Base-by-base conservation (phyloP, 2,888 invertebrate species). In the Nephrocerus scutellatus region DNA sequence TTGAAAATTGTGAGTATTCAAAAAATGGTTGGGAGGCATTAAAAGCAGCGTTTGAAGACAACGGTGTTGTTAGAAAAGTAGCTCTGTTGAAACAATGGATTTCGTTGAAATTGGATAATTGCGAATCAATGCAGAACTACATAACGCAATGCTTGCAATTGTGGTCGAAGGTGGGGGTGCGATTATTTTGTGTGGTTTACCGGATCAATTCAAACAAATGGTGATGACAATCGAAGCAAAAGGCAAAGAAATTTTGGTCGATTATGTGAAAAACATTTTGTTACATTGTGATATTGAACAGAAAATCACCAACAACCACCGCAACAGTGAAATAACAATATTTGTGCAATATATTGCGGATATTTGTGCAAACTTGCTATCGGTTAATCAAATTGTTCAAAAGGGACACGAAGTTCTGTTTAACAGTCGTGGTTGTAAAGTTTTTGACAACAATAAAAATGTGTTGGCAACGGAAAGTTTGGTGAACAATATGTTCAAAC, bases 351-450 rank as follows among this genome's bases (percentile, higher is more conserved):
- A n/a, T n/a, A n/a, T n/a, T n/a, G n/a, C n/a, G n/a, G n/a, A n/a
- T n/a, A n/a, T n/a, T n/a, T n/a, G n/a, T n/a, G n/a, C n/a, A n/a
- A n/a, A n/a, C n/a, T 24, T 47, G 13, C 15, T 48, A 5, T 48
- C 46, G 13, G 43, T 49, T 9, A 19, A 44, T 3, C 42, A 49
- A 22, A 41, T 49, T 29, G 41, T 40, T 3, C 38, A 43, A 39
- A 41, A 41, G 30, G 43, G 47, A 4, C 46, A 48, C 8, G 46
- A 29, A 46, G 42, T 51, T n/a, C n/a, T n/a, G n/a, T n/a, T n/a
- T n/a, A n/a, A n/a, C n/a, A n/a, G n/a, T n/a, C n/a, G n/a, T n/a
- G n/a, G n/a, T n/a, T n/a, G n/a, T n/a, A n/a, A n/a, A n/a, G n/a
- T n/a, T n/a, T n/a, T n/a, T n/a, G n/a, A n/a, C n/a, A n/a, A n/a